These are phyloP conservation scores for Camponotus fellah DNA, from an alignment of 2,888 invertebrate genomes.

Conservation along the genomic window DNA sequence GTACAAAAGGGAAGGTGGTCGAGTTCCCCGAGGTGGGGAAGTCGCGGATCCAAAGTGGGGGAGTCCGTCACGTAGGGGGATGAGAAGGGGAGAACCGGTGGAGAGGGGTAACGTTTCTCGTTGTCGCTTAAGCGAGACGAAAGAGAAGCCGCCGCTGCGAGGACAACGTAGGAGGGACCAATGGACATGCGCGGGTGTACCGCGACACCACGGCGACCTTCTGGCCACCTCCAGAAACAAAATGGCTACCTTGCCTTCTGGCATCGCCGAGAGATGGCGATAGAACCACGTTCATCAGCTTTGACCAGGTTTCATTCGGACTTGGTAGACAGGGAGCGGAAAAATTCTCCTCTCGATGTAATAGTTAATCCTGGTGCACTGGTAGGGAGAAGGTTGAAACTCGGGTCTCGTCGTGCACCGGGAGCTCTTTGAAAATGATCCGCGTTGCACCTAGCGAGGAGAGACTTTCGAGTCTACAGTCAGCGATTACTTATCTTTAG, in stretches of 20 bases:
- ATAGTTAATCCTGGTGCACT: background rate
- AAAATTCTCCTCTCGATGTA: background rate
- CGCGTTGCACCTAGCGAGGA: background rate
- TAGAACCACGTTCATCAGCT: constrained; percentile 56
- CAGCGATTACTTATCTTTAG: constrained; percentile 29
- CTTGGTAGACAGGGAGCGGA: background rate
- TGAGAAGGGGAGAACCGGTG: constrained; percentile 42
- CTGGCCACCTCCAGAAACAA: constrained; percentile 88
- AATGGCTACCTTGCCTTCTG: constrained; percentile 87
- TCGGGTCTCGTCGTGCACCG: background rate
- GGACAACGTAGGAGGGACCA: constrained; percentile 85
- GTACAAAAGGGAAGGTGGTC: constrained; percentile 45
- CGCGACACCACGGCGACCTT: constrained; percentile 86
- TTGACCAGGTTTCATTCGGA: background rate
- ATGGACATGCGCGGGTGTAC: constrained; percentile 87
- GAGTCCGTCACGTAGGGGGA: constrained; percentile 68
- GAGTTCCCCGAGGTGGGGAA: constrained; percentile 35
- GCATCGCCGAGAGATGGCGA: constrained; percentile 85
- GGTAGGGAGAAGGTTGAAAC: too few relatives aligned
- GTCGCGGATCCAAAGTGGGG: constrained; percentile 56
- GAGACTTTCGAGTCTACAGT: background rate
- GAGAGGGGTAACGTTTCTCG: constrained; percentile 36
- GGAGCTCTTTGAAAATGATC: background rate
- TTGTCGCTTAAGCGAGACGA: constrained; percentile 66
- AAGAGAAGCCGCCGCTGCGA: constrained; percentile 77